Conservation (phyloP, 2,888 invertebrate genomes). For the Ectemnius cavifrons region DNA sequence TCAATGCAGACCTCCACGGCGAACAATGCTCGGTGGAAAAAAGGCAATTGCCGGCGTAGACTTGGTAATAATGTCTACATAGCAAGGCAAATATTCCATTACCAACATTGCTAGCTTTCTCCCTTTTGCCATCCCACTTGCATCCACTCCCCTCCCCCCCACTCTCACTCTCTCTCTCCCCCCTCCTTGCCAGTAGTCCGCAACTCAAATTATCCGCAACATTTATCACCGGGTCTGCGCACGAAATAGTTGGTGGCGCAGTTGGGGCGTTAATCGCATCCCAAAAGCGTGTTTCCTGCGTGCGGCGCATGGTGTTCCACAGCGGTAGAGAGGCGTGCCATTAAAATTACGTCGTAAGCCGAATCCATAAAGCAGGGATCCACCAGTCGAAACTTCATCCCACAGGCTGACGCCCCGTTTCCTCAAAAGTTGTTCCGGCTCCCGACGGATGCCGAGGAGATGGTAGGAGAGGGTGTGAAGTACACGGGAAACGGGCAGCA, state of each 20-base stretch:
- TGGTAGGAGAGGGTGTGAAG: too few species aligned
- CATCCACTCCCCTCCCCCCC: too few species aligned
- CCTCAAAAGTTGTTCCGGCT: constrained; percentile 21
- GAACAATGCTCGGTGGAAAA: too few species aligned
- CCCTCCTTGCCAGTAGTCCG: too few species aligned
- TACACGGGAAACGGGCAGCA: neutral
- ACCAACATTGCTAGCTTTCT: too few species aligned
- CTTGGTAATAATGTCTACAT: too few species aligned
- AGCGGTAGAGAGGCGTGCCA: constrained; percentile 25
- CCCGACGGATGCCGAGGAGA: too few species aligned
- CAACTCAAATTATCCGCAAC: constrained; percentile 24
- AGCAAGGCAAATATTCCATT: too few species aligned
- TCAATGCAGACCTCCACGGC: too few species aligned
- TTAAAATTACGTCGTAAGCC: constrained; percentile 40
- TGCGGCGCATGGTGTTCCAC: neutral
- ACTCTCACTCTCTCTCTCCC: too few species aligned
- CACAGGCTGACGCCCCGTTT: constrained; percentile 2
- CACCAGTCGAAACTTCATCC: constrained; percentile 11
- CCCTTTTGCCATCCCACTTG: too few species aligned
- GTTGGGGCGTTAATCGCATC: neutral
- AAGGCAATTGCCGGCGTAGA: too few species aligned
- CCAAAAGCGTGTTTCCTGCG: neutral
- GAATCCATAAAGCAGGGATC: constrained; percentile 31
- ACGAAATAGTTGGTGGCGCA: constrained; percentile 20
- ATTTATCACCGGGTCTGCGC: constrained; percentile 19